Conservation (phyloP, 30 jellyfish, hydroid and myxozoan genomes). For the Rhopilema esculentum region DNA sequence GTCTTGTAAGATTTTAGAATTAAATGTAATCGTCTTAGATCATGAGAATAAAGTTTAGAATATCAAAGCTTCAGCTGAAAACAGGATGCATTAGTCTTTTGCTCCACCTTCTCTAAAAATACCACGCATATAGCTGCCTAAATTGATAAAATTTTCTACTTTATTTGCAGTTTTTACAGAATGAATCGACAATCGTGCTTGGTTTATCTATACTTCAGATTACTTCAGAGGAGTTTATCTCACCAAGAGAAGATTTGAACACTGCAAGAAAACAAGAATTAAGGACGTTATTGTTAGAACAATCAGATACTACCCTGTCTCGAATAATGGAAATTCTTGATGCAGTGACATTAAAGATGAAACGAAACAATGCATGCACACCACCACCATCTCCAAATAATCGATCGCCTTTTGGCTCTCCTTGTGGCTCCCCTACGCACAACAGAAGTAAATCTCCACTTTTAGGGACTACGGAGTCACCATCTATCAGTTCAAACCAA, state of each 20-base stretch:
- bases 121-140: not conserved
- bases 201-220: conserved; percentile 86
- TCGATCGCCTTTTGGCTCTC: conserved; percentile 88
- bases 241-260: conserved; percentile 95
- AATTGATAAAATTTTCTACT: not conserved
- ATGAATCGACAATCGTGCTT: conserved; percentile 80
- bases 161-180: conserved; percentile 51
- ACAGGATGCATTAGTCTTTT: no score
- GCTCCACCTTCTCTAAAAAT: no score
- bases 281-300: conserved; percentile 56
- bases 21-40: no score
- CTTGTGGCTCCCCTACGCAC: conserved; percentile 67
- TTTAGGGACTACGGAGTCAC: conserved; percentile 2
- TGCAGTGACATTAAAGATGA: conserved; percentile 54
- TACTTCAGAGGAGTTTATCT: conserved; percentile 93
- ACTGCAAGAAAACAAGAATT: conserved; percentile 81
- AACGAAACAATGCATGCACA: conserved; percentile 66
- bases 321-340: conserved; percentile 71
- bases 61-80: no score
- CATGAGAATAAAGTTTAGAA: no score
- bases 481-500: conserved; percentile 7
- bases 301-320: conserved; percentile 71
- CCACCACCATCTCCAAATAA: conserved; percentile 98
- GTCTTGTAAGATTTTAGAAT: no score
- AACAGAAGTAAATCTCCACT: conserved; percentile 59